phyloP scores from a whole-genome alignment of 2,888 invertebrate genomes.

The Phyto melanocephala region DNA sequence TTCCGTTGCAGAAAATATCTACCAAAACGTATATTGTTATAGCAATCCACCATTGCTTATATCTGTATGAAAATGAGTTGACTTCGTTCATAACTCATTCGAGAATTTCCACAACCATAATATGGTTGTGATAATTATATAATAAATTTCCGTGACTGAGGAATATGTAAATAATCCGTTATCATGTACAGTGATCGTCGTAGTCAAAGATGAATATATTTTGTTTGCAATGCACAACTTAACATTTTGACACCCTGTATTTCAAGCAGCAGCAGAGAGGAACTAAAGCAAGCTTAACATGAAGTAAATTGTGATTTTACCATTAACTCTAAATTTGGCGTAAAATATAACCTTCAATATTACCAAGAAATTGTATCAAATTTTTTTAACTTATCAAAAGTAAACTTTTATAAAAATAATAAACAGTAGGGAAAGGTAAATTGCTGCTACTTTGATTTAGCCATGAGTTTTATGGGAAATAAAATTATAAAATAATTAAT shows the following conservation, averaged over 20 bases:
- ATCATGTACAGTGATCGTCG: too few relatives aligned
- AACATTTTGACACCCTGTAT: conserved; percentile 59
- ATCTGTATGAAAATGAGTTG: too few relatives aligned
- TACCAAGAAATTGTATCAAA: conserved; percentile 32
- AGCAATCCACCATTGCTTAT: too few relatives aligned
- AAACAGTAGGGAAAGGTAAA: not conserved
- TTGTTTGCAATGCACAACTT: too few relatives aligned
- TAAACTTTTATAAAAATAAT: not conserved
- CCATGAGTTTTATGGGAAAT: conserved; percentile 35
- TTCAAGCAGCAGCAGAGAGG: not conserved
- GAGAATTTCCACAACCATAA: too few relatives aligned
- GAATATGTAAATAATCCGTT: too few relatives aligned
- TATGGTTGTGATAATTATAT: too few relatives aligned
- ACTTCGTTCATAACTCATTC: too few relatives aligned
- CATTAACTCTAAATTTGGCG: conserved; percentile 27
- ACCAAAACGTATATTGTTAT: too few relatives aligned
- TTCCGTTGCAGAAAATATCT: too few relatives aligned
- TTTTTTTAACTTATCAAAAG: not conserved
- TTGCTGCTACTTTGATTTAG: conserved; percentile 35
- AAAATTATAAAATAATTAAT: conserved; percentile 20
- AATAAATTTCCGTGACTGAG: too few relatives aligned
- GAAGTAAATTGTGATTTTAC: conserved; percentile 54
- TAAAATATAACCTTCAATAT: conserved; percentile 55
- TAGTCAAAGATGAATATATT: too few relatives aligned
- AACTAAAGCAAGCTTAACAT: conserved; percentile 57